Conservation (phyloP, 2,113 vertebrate genomes). For the Corythaixoides concolor region DNA sequence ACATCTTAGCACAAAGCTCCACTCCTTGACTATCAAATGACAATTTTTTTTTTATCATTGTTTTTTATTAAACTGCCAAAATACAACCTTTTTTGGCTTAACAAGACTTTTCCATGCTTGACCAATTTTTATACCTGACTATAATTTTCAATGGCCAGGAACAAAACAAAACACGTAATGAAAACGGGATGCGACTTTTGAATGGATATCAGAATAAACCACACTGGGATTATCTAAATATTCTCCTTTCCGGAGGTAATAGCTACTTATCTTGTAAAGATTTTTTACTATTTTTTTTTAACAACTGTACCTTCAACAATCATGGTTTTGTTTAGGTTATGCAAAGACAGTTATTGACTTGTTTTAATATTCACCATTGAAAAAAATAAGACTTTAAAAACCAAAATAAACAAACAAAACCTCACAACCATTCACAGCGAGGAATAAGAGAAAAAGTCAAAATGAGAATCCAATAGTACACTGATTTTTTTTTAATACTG, state of each 20-base stretch:
- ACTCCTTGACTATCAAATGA: neutral
- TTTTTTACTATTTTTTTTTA: neutral
- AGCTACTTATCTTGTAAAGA: neutral
- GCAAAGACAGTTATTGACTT: neutral
- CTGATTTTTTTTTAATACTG: neutral
- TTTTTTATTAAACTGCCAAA: neutral
- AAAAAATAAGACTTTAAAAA: neutral
- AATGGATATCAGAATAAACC: neutral
- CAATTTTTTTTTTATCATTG: fast-evolving
- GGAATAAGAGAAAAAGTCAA: neutral
- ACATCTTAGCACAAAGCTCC: neutral
- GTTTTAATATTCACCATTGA: neutral
- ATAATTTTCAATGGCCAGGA: neutral
- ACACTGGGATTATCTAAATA: neutral
- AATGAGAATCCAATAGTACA: neutral
- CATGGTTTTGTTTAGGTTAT: neutral
- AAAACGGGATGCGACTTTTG: neutral
- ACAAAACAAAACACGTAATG: neutral
- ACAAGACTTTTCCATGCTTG: neutral
- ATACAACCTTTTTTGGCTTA: neutral
- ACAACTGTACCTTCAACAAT: neutral
- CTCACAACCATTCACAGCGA: no score
- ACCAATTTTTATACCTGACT: neutral
- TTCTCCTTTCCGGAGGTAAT: neutral
- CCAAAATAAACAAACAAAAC: neutral